Evolutionary conservation across 2,797 vertebrate species (phyloP), one percentile per base, ranked within the genome.

Genomic region (Microctenopoma stevenorrisi): DNA sequence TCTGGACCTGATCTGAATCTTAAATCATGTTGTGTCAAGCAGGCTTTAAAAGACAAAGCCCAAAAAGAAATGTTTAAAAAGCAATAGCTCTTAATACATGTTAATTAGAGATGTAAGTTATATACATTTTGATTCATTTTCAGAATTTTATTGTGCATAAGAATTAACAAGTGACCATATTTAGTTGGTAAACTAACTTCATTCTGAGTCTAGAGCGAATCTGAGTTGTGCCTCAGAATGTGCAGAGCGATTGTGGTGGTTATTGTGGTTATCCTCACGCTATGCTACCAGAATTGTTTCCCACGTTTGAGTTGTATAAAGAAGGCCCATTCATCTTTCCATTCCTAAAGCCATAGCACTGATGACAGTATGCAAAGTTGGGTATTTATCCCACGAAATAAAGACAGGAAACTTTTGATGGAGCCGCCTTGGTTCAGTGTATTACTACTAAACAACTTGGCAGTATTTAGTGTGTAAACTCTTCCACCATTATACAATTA

Each of bases 401-500:
- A 80, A 72, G 59, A 68, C 58, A 37, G 58, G 56, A 50, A 84
- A 68, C 74, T 52, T 40, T 58, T 78, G 69, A 82, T 59, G 56
- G 60, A 83, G 74, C 79, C 76, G 64, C 47, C 30, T 73, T 55
- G 79, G 72, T 84, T 88, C 76, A 73, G 74, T 87, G 89, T 94
- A 91, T 93, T 93, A 87, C 89, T 89, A 79, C 84, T 60, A 85
- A 91, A 91, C 82, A 90, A 85, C 73, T 49, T 74, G 83, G 86
- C 94, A 95, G 94, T 95, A 95, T 95, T 95, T 93, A 82, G 88
- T 85, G 68, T 85, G 83, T 86, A 82, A 83, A 85, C 43, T 78
- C 66, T 64, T 86, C 51, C 74, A 58, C 46, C 81, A 71, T 65
- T 64, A 68, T 66, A 74, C 56, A 67, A 51, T 68, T 82, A 80